Percentiles rank a stretch among this genome's conserved stretches.
These are phyloP conservation scores for Axea sp. DNA, from an alignment of 2,888 invertebrate genomes.

Conservation along the genomic window DNA sequence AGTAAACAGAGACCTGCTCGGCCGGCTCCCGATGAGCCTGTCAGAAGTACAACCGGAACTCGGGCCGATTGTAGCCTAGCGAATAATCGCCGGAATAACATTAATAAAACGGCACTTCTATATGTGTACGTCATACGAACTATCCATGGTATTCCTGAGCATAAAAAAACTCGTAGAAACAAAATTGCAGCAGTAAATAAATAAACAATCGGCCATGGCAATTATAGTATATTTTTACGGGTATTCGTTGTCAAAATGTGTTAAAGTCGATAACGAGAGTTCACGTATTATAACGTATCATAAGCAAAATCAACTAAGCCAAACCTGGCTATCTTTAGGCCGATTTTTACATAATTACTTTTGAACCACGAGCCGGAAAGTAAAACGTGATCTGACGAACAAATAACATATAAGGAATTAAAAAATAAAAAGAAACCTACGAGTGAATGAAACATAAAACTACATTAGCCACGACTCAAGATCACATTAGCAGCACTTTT, in stretches of 20 bases:
- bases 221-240: constrained; percentile 49
- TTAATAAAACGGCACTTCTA: constrained; percentile 10
- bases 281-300: constrained; percentile 19
- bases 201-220: constrained; percentile 15
- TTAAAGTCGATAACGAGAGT: constrained; percentile 26
- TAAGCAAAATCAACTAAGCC: constrained; percentile 3
- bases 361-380: not conserved
- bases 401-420: not conserved
- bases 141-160: no score
- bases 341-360: constrained; percentile 7
- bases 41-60: constrained; percentile 1
- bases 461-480: constrained; percentile 1
- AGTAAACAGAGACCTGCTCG: constrained; percentile 2
- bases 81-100: not conserved
- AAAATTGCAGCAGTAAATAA: no score
- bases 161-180: no score
- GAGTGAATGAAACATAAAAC: not conserved
- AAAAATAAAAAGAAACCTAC: not conserved
- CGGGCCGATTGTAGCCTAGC: constrained; percentile 1
- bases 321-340: constrained; percentile 14
- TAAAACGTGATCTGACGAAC: not conserved
- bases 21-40: not conserved
- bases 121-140: constrained; percentile 8
- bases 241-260: constrained; percentile 38
- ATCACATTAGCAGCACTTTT: constrained; percentile 43